These are phyloP conservation scores for Danio albolineatus DNA, from an alignment of 2,797 vertebrate species.

Conservation along the genomic window DNA sequence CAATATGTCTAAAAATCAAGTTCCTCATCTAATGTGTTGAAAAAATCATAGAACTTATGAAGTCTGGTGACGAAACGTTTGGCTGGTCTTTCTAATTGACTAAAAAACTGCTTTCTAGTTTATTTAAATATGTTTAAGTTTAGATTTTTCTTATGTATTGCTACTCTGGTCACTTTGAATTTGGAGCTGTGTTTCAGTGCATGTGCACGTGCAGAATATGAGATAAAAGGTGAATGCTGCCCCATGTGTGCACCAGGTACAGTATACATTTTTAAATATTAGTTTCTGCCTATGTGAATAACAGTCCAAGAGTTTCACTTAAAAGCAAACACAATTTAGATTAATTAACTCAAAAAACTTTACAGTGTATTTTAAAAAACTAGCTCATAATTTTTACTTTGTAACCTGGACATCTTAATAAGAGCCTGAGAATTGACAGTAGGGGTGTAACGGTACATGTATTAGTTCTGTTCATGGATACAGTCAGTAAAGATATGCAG, in stretches of 20 bases:
- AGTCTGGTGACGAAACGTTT: background rate
- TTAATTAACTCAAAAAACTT: too few species aligned
- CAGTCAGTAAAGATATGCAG: too few species aligned
- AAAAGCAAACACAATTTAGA: too few species aligned
- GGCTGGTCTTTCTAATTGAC: background rate
- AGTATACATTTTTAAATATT: background rate
- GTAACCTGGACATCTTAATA: too few species aligned
- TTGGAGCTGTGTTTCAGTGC: slow-evolving; percentile 6
- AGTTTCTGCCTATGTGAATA: too few species aligned
- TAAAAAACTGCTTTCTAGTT: background rate
- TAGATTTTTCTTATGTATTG: background rate
- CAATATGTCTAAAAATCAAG: too few species aligned
- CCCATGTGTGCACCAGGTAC: slow-evolving; percentile 60
- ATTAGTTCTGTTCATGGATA: too few species aligned
- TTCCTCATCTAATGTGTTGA: background rate
- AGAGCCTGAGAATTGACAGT: too few species aligned
- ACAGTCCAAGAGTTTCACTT: too few species aligned
- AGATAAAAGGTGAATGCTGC: slow-evolving; percentile 54
- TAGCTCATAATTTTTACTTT: too few species aligned
- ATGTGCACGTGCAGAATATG: slow-evolving; percentile 56
- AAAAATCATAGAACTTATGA: background rate
- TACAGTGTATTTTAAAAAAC: too few species aligned
- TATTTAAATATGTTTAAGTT: background rate
- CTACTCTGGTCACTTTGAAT: background rate
- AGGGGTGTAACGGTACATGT: too few species aligned